Base-by-base conservation (phyloP, 2,888 invertebrate species). In the Leucania comma region DNA sequence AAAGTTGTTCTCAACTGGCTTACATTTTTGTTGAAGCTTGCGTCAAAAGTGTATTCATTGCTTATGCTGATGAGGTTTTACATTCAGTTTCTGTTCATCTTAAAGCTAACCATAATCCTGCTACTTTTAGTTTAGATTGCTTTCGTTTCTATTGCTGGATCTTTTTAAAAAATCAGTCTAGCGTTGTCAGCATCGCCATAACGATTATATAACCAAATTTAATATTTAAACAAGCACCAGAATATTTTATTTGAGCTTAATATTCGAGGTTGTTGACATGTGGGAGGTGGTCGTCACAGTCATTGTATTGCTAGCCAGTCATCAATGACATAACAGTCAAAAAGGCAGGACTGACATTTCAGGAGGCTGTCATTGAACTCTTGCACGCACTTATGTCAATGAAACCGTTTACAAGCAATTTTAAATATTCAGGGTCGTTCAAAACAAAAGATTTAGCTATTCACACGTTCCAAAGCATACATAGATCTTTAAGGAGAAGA, bases 21-120 rank as follows among this genome's bases (percentile, higher is more conserved):
- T 60, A 29, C 12, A 20, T 29, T 50, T 62, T 57, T 57, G 46
- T 72, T 42, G 59, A 50, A n/a, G 46, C 17, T 17, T 35, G 20
- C 17, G 12, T 38, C 17, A 22, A 46, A 56, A 50, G n/a, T 38
- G 22, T 50, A 26, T 29, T 58, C 22, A 61, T 14, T 17, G 32
- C 17, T 38, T 26, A 66, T 26, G 17, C 46, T 54, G 50, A 51
- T 59, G 12, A 54, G 14, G 42, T 62, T 61, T 29, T 61, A 57
- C 10, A 57, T 51, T 50, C 26, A 26, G 51, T n/a, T 24, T 26
- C 57, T 35, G 22, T 57, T 12, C 56, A 22, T 35, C 6, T 6
- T 32, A n/a, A 22, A 29, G 20, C 29, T 20, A 4, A 29, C 29
- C 20, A 29, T 10, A 54, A 54, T n/a, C 4, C 4, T 54, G 1